Percentiles rank a stretch among this genome's conserved stretches.
Evolutionary conservation across 2,888 invertebrate species (phyloP).

Genomic region (Agriopis leucophaearia): DNA sequence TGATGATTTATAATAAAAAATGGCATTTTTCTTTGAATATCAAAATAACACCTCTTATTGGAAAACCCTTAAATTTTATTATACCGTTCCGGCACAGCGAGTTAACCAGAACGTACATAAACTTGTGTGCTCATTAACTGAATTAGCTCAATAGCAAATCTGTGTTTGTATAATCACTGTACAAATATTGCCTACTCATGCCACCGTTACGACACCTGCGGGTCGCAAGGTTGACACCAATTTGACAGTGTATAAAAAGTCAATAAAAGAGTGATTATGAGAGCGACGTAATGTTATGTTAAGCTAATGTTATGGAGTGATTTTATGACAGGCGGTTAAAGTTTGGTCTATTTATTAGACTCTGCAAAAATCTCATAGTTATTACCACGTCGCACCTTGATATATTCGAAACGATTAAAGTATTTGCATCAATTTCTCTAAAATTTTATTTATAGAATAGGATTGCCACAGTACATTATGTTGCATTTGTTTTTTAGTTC

Average conservation of each 20-base stretch:
- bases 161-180: constrained; percentile 44
- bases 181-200: constrained; percentile 57
- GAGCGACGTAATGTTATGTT: constrained; percentile 38
- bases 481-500: background rate
- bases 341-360: constrained; percentile 4
- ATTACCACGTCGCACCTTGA: no score
- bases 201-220: constrained; percentile 38
- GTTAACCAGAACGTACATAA: constrained; percentile 14
- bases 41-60: no score
- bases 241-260: constrained; percentile 47
- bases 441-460: background rate
- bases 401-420: no score
- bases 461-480: background rate
- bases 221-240: constrained; percentile 52
- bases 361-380: background rate
- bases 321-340: constrained; percentile 33
- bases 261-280: constrained; percentile 40
- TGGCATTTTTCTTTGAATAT: no score
- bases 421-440: background rate
- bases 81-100: constrained; percentile 7
- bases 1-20: no score
- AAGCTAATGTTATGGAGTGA: constrained; percentile 30
- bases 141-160: constrained; percentile 49
- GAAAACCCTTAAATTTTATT: no score
- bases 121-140: constrained; percentile 44